phyloP scores from a whole-genome alignment of 2,797 vertebrate species.

The Vultur gryphus region DNA sequence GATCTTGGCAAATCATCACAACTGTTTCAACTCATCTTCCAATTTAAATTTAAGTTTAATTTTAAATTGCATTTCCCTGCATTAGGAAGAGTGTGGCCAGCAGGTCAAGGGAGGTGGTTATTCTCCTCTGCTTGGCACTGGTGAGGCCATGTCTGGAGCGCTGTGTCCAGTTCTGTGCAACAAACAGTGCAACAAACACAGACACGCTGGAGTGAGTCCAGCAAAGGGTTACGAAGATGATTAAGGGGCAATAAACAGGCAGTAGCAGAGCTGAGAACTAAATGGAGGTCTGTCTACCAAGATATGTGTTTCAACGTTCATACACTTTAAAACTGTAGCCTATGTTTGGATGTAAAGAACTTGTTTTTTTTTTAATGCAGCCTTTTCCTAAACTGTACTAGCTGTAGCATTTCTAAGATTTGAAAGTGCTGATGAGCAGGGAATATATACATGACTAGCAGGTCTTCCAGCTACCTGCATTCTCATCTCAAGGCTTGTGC shows the following conservation, averaged over 20 bases:
- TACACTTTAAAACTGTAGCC: neutral
- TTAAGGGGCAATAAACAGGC: neutral
- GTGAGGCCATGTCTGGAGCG: neutral
- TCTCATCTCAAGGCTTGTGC: neutral
- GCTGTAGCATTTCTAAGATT: neutral
- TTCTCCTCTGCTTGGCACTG: neutral
- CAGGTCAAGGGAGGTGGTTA: neutral
- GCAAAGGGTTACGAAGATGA: neutral
- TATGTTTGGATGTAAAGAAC: neutral
- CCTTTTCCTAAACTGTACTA: neutral
- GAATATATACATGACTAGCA: neutral
- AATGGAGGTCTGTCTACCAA: neutral
- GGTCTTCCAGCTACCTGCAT: neutral
- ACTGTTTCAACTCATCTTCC: neutral
- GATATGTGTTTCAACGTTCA: neutral
- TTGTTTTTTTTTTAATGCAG: neutral
- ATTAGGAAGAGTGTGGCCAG: neutral
- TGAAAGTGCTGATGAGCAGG: neutral
- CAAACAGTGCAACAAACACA: rapidly evolving
- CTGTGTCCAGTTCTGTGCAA: neutral
- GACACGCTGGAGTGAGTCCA: neutral
- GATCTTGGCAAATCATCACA: neutral
- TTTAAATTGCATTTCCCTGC: neutral
- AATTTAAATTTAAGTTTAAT: neutral
- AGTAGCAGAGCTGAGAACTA: neutral